Conservation (phyloP, 2,797 vertebrate species). For the Setipinna tenuifilis region DNA sequence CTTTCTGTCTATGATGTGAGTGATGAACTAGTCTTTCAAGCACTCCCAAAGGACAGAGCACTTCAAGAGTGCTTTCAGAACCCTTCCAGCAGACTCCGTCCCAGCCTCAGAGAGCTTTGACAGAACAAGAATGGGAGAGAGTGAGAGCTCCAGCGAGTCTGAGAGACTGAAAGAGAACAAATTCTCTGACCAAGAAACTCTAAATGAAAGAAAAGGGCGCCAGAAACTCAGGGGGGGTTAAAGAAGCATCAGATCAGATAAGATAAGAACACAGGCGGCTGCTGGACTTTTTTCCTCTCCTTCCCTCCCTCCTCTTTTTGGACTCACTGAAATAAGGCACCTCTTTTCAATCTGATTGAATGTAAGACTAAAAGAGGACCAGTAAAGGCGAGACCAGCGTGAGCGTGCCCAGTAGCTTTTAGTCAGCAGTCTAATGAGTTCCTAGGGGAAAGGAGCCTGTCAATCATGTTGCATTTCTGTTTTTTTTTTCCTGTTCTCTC, state of each 20-base stretch:
- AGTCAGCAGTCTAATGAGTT: conserved; percentile 95
- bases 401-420: conserved; percentile 82
- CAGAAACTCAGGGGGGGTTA: conserved; percentile 63
- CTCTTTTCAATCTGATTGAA: conserved; percentile 75
- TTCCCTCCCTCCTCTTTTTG: conserved; percentile 37
- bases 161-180: conserved; percentile 67
- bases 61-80: conserved; percentile 80
- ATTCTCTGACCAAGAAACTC: conserved; percentile 66
- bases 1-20: conserved; percentile 64
- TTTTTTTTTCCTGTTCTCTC: conserved; percentile 66
- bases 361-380: conserved; percentile 79
- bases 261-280: conserved; percentile 73
- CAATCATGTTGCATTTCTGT: conserved; percentile 80
- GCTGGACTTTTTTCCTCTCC: neutral
- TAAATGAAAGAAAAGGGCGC: conserved; percentile 70
- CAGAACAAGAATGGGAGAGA: conserved; percentile 59
- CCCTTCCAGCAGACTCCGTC: conserved; percentile 71
- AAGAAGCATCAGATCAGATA: conserved; percentile 73
- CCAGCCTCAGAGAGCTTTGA: conserved; percentile 62
- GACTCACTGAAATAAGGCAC: conserved; percentile 72
- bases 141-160: conserved; percentile 46
- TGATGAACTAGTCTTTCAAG: conserved; percentile 79
- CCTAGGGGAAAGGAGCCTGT: conserved; percentile 94
- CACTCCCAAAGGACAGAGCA: conserved; percentile 73
- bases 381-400: conserved; percentile 71